Percentiles rank a stretch among this genome's conserved stretches.
These are phyloP conservation scores for Dromococcyx pavoninus DNA, from an alignment of 2,797 vertebrate species.

Conservation along the genomic window DNA sequence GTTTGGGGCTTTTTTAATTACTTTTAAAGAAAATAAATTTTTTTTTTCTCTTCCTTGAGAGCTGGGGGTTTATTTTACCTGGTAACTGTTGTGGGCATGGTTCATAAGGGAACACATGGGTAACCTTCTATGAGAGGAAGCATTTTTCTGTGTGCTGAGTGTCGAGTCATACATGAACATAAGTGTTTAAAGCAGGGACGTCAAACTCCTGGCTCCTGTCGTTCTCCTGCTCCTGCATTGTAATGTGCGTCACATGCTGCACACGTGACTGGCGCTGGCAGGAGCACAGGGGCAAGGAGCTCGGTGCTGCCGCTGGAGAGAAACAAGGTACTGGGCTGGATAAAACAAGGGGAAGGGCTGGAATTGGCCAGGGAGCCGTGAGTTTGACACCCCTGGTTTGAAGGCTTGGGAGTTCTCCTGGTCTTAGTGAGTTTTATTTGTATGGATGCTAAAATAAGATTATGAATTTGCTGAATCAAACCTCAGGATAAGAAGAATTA, in stretches of 20 bases:
- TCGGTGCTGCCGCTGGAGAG: no score
- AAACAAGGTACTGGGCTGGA: no score
- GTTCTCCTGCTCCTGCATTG: no score
- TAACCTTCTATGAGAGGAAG: neutral
- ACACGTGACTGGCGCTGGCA: no score
- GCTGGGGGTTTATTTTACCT: neutral
- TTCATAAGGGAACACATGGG: neutral
- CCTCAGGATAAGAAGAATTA: neutral
- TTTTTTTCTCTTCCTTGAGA: neutral
- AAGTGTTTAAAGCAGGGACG: no score
- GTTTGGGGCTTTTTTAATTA: neutral
- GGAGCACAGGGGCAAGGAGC: no score
- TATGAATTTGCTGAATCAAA: neutral
- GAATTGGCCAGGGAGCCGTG: no score
- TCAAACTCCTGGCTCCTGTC: no score
- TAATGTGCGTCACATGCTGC: no score
- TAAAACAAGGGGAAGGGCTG: no score
- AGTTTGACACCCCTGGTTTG: no score
- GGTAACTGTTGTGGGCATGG: neutral
- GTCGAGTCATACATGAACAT: neutral
- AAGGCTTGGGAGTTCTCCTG: neutral
- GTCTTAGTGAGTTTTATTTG: neutral
- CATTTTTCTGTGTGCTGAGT: neutral
- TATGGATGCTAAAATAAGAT: neutral
- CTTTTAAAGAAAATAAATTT: slow-evolving; percentile 1